These are phyloP conservation scores for Ia io DNA, from an alignment of 2,113 vertebrate species.

Conservation along the genomic window DNA sequence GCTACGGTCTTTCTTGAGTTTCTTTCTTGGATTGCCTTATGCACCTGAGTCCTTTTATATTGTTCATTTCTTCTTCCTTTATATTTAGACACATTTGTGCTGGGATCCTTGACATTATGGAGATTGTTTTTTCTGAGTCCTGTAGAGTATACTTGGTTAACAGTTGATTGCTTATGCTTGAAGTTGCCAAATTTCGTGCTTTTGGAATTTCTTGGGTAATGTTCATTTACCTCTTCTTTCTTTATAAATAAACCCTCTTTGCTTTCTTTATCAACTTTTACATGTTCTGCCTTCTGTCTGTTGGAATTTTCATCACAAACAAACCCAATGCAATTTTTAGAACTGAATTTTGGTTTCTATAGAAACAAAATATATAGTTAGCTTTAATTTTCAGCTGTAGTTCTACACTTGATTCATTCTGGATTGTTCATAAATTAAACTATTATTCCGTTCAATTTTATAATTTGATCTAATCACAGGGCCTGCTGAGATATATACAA, in stretches of 20 bases:
- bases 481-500: neutral
- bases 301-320: slow-evolving; percentile 49
- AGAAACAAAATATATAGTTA: slow-evolving; percentile 59
- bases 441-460: slow-evolving; percentile 19
- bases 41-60: neutral
- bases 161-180: neutral
- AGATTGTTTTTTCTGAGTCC: neutral
- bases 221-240: slow-evolving; percentile 50
- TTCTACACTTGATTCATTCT: slow-evolving; percentile 21
- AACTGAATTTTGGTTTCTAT: slow-evolving; percentile 64
- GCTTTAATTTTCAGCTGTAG: slow-evolving; percentile 47
- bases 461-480: neutral
- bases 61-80: slow-evolving; percentile 19
- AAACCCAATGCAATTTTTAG: neutral
- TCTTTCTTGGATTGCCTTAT: neutral
- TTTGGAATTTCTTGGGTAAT: slow-evolving; percentile 9
- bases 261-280: slow-evolving; percentile 56
- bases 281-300: slow-evolving; percentile 43
- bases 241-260: slow-evolving; percentile 35
- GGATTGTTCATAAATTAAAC: neutral
- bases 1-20: neutral
- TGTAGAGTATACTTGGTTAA: neutral
- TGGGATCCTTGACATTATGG: neutral
- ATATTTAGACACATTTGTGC: neutral
- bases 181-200: neutral